Evolutionary conservation across 2,113 vertebrate genomes (phyloP).

Genomic region (Heliornis fulica): DNA sequence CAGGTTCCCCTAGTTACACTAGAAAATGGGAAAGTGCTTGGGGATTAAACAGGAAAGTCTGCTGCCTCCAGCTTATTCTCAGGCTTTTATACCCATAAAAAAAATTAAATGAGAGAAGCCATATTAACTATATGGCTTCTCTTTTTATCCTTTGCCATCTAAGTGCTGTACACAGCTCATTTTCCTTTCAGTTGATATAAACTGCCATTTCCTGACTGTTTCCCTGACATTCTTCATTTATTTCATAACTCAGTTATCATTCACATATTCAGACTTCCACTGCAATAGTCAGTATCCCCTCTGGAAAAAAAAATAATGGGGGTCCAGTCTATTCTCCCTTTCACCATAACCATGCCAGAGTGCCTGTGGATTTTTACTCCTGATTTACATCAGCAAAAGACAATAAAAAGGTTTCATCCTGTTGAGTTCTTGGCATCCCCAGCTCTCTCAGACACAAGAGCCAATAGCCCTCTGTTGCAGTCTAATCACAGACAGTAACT

Average conservation of each 20-base stretch:
- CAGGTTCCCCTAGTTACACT: neutral
- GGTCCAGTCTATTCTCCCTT: neutral
- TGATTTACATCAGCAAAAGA: neutral
- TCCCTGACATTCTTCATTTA: neutral
- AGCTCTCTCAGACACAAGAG: neutral
- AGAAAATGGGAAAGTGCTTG: neutral
- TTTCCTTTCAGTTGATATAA: constrained; percentile 10
- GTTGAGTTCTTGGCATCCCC: neutral
- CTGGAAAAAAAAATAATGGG: neutral
- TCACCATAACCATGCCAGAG: neutral
- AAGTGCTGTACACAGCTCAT: neutral
- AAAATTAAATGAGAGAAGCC: neutral
- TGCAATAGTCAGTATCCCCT: neutral
- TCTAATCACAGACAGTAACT: too few relatives aligned
- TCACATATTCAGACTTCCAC: neutral
- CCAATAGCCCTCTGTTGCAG: neutral
- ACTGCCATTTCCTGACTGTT: neutral
- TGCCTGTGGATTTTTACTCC: neutral
- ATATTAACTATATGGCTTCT: neutral
- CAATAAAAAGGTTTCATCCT: neutral
- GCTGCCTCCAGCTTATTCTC: constrained; percentile 2
- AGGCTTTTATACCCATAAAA: neutral
- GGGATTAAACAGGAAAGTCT: neutral
- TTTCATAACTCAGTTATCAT: neutral
- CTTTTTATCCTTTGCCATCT: neutral